These are phyloP conservation scores for Alcedo quadribrachys DNA, from an alignment of 2,797 vertebrate genomes.

Conservation along the genomic window DNA sequence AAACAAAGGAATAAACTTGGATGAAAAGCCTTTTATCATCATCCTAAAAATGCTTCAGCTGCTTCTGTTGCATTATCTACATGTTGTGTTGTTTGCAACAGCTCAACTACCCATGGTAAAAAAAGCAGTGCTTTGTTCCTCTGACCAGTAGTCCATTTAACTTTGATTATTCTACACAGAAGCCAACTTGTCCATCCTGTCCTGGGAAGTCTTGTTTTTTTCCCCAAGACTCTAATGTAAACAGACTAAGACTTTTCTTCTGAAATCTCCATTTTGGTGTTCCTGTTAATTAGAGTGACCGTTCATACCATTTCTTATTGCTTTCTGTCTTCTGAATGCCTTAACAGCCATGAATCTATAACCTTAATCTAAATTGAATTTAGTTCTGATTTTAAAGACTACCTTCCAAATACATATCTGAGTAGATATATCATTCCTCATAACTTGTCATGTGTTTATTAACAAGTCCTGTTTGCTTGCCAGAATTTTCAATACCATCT, in stretches of 20 bases:
- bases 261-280: fast-evolving
- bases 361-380: background rate
- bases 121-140: background rate
- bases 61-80: background rate
- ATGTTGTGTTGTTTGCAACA: background rate
- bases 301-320: background rate
- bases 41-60: background rate
- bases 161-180: background rate
- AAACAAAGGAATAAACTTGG: background rate
- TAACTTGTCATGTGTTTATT: background rate
- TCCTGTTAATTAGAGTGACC: background rate
- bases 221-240: background rate
- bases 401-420: background rate
- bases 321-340: background rate
- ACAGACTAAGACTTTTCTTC: background rate
- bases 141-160: background rate
- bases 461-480: background rate
- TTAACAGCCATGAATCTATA: background rate
- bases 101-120: background rate
- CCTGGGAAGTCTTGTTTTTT: background rate
- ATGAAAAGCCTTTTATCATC: background rate
- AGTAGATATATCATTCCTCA: background rate
- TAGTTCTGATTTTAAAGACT: background rate
- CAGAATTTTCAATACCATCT: background rate
- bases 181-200: background rate